Base-by-base conservation (phyloP, 2,888 invertebrate genomes). In the Adelphocoris suturalis region DNA sequence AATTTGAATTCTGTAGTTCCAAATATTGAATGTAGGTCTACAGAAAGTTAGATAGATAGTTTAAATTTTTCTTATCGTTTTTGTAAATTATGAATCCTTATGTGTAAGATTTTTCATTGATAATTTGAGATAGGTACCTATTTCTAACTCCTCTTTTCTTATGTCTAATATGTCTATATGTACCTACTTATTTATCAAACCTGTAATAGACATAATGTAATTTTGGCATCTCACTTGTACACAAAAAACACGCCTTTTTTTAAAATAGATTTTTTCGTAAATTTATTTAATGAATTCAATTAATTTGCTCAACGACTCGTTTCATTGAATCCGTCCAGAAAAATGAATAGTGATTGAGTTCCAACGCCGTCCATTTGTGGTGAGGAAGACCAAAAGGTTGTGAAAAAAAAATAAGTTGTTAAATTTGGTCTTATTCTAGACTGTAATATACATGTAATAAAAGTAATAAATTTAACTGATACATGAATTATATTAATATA, bases 341-440 rank as follows among this genome's bases (percentile, higher is more conserved):
- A 61, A 23, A 68, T 23, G 23, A 23, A 57, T 2, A 68, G 23
- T 23, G 52, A 52, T 52, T 52, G 23, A 68, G 68, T 9, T 23
- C 12, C 68, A 68, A 68, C 68, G 68, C 68, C 68, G 68, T 68
- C 68, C 68, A 68, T 68, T 68, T 68, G 68, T 68, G 68, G 23
- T 68, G 68, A 68, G 68, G n/a, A 68, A 68, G 68, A 23, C 68
- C 68, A 37, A 68, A 68, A 68, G 68, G 68, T 68, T 68, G 68
- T 68, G 68, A 68, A 68, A 68, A 27, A 68, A 61, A 61, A 37
- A n/a, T n/a, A 37, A 52, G n/a, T 57, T 68, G 68, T 68, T 68
- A 68, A 68, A 68, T 68, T 68, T 68, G 68, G 68, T 68, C 68
- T 68, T 68, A 4, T 68, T 68, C 23, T 68, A 68, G 19, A 19